A percentile compares a stretch with the other conserved stretches of the same genome.
Conservation (phyloP, 2,888 invertebrate genomes). For the Cataglyphis cursor region DNA sequence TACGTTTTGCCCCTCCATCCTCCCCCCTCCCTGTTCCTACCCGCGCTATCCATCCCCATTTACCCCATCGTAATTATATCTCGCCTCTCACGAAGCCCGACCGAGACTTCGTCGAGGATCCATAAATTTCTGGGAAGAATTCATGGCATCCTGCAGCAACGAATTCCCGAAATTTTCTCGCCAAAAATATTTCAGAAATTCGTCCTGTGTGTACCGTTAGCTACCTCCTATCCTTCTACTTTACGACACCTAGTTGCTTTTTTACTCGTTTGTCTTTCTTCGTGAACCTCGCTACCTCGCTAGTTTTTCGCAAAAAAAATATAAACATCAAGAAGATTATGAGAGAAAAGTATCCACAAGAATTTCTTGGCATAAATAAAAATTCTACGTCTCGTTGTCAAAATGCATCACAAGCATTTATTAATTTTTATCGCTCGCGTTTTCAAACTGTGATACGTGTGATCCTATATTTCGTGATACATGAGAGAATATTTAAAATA, state of each 20-base stretch:
- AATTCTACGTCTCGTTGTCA: neutral
- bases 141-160: slow-evolving; percentile 65
- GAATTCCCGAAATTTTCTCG: slow-evolving; percentile 75
- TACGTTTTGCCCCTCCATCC: neutral
- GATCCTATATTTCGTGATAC: neutral
- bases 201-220: slow-evolving; percentile 34
- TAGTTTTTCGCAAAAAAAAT: neutral
- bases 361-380: slow-evolving; percentile 28
- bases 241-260: slow-evolving; percentile 47
- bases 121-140: slow-evolving; percentile 75
- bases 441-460: neutral
- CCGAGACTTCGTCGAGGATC: slow-evolving; percentile 74
- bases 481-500: neutral
- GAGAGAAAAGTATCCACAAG: neutral
- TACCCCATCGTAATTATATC: slow-evolving; percentile 55
- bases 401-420: neutral
- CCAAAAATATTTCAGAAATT: slow-evolving; percentile 75
- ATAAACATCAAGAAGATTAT: slow-evolving; percentile 12
- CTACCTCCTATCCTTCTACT: slow-evolving; percentile 18
- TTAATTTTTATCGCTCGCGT: slow-evolving; percentile 19
- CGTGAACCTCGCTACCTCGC: neutral
- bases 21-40: slow-evolving; percentile 21
- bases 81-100: slow-evolving; percentile 65
- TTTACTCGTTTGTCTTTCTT: neutral
- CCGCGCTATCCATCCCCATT: slow-evolving; percentile 41